Percentiles rank a stretch among this genome's conserved stretches.
These are phyloP conservation scores for Amblyjoppa proteus DNA, from an alignment of 2,888 invertebrate species.

Conservation along the genomic window DNA sequence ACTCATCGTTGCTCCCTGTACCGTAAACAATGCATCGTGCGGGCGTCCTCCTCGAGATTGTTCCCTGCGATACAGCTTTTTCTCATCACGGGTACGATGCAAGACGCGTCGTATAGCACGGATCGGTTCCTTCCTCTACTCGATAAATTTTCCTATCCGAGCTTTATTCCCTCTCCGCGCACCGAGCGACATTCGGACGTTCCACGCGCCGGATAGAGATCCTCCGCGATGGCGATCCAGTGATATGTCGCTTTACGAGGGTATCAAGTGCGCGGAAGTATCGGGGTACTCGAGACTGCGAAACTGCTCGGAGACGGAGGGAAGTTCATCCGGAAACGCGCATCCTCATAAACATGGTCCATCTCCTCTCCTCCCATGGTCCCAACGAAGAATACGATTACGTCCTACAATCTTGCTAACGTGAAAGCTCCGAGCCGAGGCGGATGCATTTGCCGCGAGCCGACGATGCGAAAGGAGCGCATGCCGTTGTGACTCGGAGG, in stretches of 20 bases:
- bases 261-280: slow-evolving; percentile 11
- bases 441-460: background rate
- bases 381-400: background rate
- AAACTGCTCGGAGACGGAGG: background rate
- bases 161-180: background rate
- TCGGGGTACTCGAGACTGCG: background rate
- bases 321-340: background rate
- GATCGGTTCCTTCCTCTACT: background rate
- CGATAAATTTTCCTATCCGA: background rate
- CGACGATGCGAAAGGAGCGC: background rate
- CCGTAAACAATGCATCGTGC: background rate
- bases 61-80: background rate
- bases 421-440: background rate
- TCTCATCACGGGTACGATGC: background rate
- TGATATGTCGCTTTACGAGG: slow-evolving; percentile 46
- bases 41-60: background rate
- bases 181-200: slow-evolving; percentile 14
- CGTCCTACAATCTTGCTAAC: background rate
- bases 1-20: slow-evolving; percentile 5
- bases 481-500: slow-evolving; percentile 1
- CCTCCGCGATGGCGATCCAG: slow-evolving; percentile 21
- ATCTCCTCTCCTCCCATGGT: background rate
- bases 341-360: background rate
- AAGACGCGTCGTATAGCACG: background rate
- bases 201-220: slow-evolving; percentile 6